Evolutionary conservation across 2,888 invertebrate genomes (phyloP).

Genomic region (Globia sparganii): DNA sequence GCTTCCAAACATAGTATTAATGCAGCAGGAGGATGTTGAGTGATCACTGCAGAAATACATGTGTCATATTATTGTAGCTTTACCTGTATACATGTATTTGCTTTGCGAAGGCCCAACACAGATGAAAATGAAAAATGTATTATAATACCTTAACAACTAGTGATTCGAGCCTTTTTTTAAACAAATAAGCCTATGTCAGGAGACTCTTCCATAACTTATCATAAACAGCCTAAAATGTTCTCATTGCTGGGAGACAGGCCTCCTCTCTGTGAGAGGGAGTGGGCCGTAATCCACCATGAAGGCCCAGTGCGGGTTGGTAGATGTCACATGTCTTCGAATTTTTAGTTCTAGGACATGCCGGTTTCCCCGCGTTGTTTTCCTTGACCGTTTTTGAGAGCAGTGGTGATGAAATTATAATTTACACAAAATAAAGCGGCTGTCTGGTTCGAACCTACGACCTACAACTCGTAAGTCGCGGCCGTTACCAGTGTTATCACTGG

Average conservation of each 20-base stretch:
- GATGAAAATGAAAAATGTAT: background rate
- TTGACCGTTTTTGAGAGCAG: background rate
- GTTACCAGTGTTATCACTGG: no score
- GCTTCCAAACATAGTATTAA: constrained; percentile 13
- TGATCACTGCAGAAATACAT: background rate
- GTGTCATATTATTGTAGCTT: background rate
- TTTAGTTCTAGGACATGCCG: background rate
- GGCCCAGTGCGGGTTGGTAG: no score
- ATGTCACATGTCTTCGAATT: background rate
- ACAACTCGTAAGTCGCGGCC: no score
- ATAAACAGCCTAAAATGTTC: no score
- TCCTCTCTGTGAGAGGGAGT: no score
- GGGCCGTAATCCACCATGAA: no score
- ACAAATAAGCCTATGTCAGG: background rate
- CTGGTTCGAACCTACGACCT: no score
- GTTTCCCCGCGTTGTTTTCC: background rate
- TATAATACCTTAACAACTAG: background rate
- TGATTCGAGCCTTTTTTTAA: background rate
- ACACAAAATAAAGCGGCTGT: no score
- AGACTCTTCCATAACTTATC: background rate
- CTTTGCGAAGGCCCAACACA: no score
- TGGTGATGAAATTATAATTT: background rate
- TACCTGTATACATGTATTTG: no score
- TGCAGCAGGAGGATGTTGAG: background rate
- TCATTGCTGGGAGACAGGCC: no score